phyloP scores from a whole-genome alignment of 2,113 vertebrate species.

The Panurus biarmicus region DNA sequence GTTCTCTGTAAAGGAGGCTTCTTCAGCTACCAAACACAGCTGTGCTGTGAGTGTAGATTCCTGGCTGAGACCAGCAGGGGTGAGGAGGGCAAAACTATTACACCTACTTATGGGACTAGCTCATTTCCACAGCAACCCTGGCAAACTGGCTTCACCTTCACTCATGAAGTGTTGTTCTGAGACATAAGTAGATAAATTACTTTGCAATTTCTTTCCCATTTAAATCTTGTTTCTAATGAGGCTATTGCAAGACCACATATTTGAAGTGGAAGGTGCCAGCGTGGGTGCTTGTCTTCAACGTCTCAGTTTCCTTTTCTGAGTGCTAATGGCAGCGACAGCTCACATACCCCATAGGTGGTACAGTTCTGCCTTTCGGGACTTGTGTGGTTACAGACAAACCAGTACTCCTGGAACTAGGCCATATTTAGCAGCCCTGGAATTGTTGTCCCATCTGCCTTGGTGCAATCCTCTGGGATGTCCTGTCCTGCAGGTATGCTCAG shows the following conservation, averaged over 20 bases:
- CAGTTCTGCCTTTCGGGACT: background rate
- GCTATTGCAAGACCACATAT: background rate
- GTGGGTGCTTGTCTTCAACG: background rate
- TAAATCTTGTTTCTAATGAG: background rate
- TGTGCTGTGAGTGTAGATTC: background rate
- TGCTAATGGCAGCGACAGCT: background rate
- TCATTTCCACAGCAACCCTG: background rate
- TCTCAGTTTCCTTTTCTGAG: background rate
- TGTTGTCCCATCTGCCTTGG: background rate
- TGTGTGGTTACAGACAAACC: background rate
- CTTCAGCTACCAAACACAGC: background rate
- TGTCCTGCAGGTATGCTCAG: background rate
- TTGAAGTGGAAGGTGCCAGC: background rate
- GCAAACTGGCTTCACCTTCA: background rate
- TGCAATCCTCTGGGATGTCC: background rate
- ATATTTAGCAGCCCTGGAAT: background rate
- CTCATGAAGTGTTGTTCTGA: background rate
- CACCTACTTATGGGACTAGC: background rate
- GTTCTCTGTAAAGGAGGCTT: background rate
- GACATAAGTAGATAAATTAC: background rate
- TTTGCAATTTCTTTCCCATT: background rate
- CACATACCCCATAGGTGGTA: background rate
- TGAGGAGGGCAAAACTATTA: background rate
- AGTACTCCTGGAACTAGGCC: background rate
- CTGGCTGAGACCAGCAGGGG: background rate